Conservation (phyloP, 2,113 vertebrate genomes). For the Xenus cinereus region DNA sequence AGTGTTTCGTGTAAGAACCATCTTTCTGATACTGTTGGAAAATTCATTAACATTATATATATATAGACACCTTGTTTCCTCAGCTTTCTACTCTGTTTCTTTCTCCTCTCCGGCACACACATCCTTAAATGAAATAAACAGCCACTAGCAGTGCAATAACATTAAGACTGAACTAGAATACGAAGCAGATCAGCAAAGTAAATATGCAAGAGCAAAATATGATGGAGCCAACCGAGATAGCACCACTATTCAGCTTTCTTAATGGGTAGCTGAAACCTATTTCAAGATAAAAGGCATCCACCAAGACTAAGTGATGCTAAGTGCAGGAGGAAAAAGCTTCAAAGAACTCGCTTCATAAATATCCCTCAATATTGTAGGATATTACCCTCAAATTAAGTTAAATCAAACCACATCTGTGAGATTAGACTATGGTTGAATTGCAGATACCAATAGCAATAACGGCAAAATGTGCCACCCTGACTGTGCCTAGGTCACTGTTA, state of each 20-base stretch:
- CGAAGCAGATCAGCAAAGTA: not conserved
- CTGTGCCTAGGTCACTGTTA: not conserved
- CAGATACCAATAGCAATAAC: not conserved
- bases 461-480: not conserved
- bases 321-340: not conserved
- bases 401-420: not conserved
- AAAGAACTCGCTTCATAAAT: not conserved
- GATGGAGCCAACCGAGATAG: not conserved
- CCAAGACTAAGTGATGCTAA: constrained; percentile 17
- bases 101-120: not conserved
- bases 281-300: constrained; percentile 29
- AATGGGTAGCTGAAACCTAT: not conserved
- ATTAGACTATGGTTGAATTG: not conserved
- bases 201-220: not conserved
- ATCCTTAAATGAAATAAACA: not conserved
- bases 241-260: not conserved
- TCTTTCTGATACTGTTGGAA: not conserved
- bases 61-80: not conserved
- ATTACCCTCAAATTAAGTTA: constrained; percentile 33
- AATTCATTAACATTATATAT: not conserved
- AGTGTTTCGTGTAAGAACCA: not conserved
- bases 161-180: not conserved
- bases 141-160: not conserved
- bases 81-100: not conserved
- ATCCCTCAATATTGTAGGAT: not conserved